These are phyloP conservation scores for Spodoptera exigua DNA, from an alignment of 2,888 invertebrate genomes.

Conservation along the genomic window DNA sequence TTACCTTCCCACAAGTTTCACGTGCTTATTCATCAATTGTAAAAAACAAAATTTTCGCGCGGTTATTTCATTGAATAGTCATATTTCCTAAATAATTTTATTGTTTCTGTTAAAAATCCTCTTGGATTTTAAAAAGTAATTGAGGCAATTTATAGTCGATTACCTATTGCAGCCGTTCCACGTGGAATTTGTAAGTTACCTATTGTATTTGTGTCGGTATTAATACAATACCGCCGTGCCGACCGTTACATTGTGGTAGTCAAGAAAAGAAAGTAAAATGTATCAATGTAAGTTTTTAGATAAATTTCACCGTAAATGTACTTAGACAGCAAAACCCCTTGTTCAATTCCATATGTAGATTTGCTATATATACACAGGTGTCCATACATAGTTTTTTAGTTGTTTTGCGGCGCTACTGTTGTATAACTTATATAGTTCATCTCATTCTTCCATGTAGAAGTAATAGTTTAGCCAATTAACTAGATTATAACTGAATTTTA, in stretches of 20 bases:
- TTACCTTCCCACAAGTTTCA: constrained; percentile 7
- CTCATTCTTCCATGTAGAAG: no score
- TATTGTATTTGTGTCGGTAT: constrained; percentile 51
- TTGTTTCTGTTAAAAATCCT: background rate
- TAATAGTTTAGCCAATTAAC: no score
- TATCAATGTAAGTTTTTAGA: constrained; percentile 18
- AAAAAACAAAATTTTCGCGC: constrained; percentile 50
- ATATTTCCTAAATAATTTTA: background rate
- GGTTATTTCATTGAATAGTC: constrained; percentile 27
- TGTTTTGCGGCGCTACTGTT: no score
- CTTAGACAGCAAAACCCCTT: constrained; percentile 21
- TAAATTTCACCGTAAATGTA: background rate
- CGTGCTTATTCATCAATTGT: constrained; percentile 10
- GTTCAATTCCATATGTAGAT: background rate
- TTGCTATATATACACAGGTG: no score
- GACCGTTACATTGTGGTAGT: constrained; percentile 55
- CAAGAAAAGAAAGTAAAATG: constrained; percentile 31
- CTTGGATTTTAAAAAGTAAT: background rate
- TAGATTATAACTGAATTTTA: no score
- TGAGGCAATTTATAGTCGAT: background rate
- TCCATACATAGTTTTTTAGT: no score
- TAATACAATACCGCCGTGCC: constrained; percentile 35
- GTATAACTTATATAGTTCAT: no score
- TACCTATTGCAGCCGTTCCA: constrained; percentile 20
- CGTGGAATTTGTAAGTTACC: constrained; percentile 34